Evolutionary conservation across 2,797 vertebrate genomes (phyloP).

Genomic region (Sternotherus odoratus): DNA sequence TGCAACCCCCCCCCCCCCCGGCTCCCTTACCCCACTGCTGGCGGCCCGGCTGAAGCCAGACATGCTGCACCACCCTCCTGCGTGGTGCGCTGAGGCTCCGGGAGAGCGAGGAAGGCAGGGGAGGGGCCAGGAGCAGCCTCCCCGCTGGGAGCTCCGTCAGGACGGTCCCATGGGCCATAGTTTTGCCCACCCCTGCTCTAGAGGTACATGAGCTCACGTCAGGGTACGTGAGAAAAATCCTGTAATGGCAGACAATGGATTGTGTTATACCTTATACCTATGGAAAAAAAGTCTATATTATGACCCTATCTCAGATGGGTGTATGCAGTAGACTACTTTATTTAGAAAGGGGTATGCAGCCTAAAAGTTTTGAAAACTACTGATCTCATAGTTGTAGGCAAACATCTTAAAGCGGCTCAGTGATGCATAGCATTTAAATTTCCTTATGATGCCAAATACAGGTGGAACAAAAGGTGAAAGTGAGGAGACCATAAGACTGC

Average conservation of each 20-base stretch:
- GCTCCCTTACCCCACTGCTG: too few species aligned
- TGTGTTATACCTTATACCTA: not conserved
- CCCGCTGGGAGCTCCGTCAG: too few species aligned
- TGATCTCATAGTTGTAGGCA: not conserved
- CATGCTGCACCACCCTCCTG: too few species aligned
- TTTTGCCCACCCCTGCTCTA: not conserved
- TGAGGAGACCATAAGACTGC: not conserved
- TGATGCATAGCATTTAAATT: not conserved
- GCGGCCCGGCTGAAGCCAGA: too few species aligned
- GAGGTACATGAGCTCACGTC: not conserved
- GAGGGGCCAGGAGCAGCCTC: too few species aligned
- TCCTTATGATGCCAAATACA: not conserved
- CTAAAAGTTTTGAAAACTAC: not conserved
- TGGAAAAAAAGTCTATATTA: not conserved
- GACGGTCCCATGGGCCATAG: too few species aligned
- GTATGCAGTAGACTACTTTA: not conserved
- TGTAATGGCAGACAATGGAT: not conserved
- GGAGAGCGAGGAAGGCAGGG: too few species aligned
- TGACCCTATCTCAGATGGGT: not conserved
- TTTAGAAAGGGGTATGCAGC: not conserved
- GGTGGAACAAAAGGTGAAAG: not conserved
- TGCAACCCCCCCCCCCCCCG: too few species aligned
- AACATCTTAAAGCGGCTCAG: constrained; percentile 1
- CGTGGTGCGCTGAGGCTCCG: too few species aligned
- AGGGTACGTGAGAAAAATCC: not conserved